Base-by-base conservation (phyloP, 2,888 invertebrate genomes). In the Scrobipalpa atriplicella region DNA sequence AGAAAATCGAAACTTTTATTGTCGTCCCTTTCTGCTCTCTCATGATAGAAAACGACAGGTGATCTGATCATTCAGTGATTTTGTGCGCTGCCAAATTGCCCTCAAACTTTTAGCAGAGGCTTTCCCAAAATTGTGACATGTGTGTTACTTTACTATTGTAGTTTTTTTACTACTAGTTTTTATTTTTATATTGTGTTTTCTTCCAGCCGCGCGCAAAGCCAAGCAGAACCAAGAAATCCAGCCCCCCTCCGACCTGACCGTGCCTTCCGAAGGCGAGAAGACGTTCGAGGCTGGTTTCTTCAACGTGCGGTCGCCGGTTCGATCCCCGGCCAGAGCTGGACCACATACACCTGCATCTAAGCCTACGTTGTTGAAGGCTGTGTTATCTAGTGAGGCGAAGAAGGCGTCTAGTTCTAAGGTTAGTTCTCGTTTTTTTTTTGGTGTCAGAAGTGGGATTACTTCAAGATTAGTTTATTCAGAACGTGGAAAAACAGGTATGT, bases 231-330 rank as follows among this genome's bases (percentile, higher is more conserved):
- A 81, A 36, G 67, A 62, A 56, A 7, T 38, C 43, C 0, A 67
- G 0, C 51, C 67, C 0, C 41, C 67, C 1, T 36, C 56, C 5
- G 60, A 62, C 0, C 2, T 62, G 1, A 38, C 47, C 0, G 71
- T n/a, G 47, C 47, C 68, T n/a, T 0, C n/a, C 51, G 1, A 41
- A n/a, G 78, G 19, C 1, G 47, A 74, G 51, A 87, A 88, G 73
- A 87, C 87, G 0, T 93, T 93, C 71, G 88, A 93, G 13, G 93
- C 86, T 0, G 93, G 92, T 0, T 93, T 93, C 83, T 93, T 93
- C 82, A 72, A 77, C 67, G 86, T 93, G 52, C 74, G 72, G 51
- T 92, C 93, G 0, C 93, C 93, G 2, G 81, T 88, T n/a, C 85
- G 83, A 13, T 72, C 78, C 78, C 79, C 2, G 71, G 52, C 71